Percentiles rank a stretch among this genome's conserved stretches.
Conservation (phyloP, 64 coral and sea anemone genomes). For the Astreopora myriophthalma region DNA sequence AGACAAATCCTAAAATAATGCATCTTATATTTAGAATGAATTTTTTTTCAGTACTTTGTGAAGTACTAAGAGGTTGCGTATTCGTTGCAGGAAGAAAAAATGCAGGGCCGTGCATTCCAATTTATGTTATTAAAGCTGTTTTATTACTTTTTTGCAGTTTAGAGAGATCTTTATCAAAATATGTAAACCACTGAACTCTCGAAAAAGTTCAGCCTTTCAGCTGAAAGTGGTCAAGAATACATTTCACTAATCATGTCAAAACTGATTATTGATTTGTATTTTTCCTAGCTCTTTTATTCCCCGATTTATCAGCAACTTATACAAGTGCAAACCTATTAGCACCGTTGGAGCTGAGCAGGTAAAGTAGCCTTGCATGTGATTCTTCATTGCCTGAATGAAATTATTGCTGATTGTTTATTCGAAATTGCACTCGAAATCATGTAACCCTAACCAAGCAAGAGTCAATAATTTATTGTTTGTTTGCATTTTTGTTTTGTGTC, state of each 20-base stretch:
- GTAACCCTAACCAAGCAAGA: too few relatives aligned
- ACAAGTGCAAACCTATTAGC: constrained; percentile 98
- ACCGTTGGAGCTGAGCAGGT: constrained; percentile 99
- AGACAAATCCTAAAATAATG: too few relatives aligned
- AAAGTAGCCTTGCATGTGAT: background rate
- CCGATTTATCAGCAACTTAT: constrained; percentile 94
- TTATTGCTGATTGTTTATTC: too few relatives aligned
- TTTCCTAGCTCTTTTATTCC: constrained; percentile 90
- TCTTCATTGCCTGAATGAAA: background rate
- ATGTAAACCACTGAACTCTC: too few relatives aligned
- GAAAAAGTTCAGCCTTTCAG: background rate
- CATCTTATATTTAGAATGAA: too few relatives aligned
- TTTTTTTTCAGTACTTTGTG: too few relatives aligned
- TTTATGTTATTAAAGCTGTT: too few relatives aligned
- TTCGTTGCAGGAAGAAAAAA: too few relatives aligned
- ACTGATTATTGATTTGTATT: background rate
- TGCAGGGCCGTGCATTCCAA: background rate
- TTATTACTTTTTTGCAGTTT: too few relatives aligned
- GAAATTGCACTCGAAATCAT: too few relatives aligned
- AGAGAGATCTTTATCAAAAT: too few relatives aligned
- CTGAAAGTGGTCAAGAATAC: background rate
- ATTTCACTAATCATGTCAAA: background rate
- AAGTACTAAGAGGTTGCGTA: too few relatives aligned
- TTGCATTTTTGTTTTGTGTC: background rate
- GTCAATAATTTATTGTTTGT: background rate